Evolutionary conservation across 2,888 invertebrate genomes (phyloP).

Genomic region (Muschampia plurimacula): DNA sequence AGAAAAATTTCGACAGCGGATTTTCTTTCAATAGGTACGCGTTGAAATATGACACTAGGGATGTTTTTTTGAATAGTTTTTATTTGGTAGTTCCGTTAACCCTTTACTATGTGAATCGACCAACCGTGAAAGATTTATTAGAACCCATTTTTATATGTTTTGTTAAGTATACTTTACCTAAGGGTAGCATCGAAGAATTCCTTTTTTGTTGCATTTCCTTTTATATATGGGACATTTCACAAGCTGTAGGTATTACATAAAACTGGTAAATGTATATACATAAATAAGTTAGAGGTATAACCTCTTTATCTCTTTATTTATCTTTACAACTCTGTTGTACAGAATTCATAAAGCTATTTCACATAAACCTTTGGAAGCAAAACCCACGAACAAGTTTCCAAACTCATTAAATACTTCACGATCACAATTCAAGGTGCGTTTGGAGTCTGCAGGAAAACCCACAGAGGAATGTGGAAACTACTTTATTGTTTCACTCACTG

Average conservation of each 20-base stretch:
- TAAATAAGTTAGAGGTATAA: background rate
- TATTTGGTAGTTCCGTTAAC: constrained; percentile 70
- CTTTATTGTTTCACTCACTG: constrained; percentile 25
- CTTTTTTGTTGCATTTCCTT: background rate
- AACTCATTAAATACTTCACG: constrained; percentile 1
- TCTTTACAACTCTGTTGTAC: too few species aligned
- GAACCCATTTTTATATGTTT: constrained; percentile 14
- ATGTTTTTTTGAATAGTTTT: constrained; percentile 44
- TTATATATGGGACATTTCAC: background rate
- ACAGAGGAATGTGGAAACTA: constrained; percentile 12
- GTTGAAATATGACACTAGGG: constrained; percentile 68
- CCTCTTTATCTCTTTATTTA: too few species aligned
- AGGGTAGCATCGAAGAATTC: background rate
- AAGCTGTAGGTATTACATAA: background rate
- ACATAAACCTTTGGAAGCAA: background rate
- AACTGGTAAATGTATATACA: background rate
- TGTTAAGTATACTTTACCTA: constrained; percentile 4
- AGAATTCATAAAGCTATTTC: too few species aligned
- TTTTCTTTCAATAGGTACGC: constrained; percentile 71
- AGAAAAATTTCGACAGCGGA: constrained; percentile 68
- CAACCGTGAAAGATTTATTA: constrained; percentile 53
- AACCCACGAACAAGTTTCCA: background rate
- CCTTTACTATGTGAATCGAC: constrained; percentile 64
- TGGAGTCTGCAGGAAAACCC: constrained; percentile 29
- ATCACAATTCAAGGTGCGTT: constrained; percentile 33